These are phyloP conservation scores for Cebidichthys violaceus DNA, from an alignment of 2,113 vertebrate species.

Conservation along the genomic window DNA sequence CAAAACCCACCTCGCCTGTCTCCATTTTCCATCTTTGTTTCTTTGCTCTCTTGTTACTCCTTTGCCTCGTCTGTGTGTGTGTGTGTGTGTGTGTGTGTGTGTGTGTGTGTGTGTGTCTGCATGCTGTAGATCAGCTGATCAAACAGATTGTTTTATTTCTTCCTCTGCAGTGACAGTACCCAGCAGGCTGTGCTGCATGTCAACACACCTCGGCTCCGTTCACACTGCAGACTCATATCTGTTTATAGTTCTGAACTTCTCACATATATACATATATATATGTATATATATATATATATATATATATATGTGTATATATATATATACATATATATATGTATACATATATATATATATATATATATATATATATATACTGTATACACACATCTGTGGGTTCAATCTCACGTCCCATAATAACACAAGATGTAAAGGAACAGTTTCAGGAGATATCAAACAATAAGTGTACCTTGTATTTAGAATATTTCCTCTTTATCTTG, in stretches of 20 bases:
- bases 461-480: no score
- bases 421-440: neutral
- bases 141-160: neutral
- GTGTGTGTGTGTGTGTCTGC: slow-evolving; percentile 3
- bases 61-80: neutral
- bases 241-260: neutral
- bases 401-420: neutral
- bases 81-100: neutral
- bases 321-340: no score
- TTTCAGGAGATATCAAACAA: neutral
- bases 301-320: no score
- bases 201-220: slow-evolving; percentile 19
- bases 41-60: neutral
- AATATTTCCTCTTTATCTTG: no score
- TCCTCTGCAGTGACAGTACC: slow-evolving; percentile 25
- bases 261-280: neutral
- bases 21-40: slow-evolving; percentile 6
- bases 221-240: slow-evolving; percentile 15
- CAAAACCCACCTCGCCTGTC: neutral
- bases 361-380: no score
- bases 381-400: no score
- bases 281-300: no score
- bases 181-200: slow-evolving; percentile 50
- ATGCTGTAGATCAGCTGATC: slow-evolving; percentile 44
- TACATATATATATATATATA: no score